Percentiles rank a stretch among this genome's conserved stretches.
Conservation (phyloP, 2,888 invertebrate genomes). For the Ferrisia virgata region DNA sequence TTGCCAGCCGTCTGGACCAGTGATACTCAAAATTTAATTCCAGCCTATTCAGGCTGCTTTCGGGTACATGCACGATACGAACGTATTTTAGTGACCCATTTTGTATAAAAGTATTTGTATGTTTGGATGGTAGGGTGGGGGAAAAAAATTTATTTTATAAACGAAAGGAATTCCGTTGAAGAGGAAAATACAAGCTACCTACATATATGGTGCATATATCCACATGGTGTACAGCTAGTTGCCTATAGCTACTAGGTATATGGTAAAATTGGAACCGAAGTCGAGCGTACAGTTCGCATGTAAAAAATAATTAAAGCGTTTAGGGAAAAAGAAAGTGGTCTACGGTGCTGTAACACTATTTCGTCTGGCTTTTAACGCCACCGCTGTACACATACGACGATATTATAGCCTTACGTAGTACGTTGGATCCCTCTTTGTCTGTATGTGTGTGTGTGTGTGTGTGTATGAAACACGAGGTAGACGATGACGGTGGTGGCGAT, state of each 20-base stretch:
- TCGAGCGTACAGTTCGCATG: neutral
- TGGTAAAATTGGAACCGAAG: no score
- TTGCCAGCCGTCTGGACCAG: slow-evolving; percentile 37
- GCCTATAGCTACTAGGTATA: no score
- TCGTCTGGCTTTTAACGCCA: neutral
- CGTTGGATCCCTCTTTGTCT: no score
- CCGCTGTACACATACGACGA: no score
- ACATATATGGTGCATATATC: no score
- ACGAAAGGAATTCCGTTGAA: neutral
- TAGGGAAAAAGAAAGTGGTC: neutral
- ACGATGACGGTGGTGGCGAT: no score
- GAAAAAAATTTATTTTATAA: neutral
- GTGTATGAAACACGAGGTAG: no score
- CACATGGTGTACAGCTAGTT: no score
- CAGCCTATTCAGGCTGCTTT: neutral
- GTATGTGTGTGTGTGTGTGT: no score
- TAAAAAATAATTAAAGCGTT: neutral
- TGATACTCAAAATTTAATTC: neutral
- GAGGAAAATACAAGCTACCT: neutral
- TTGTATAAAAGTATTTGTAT: no score
- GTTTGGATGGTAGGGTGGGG: neutral
- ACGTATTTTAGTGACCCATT: neutral
- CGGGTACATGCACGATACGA: neutral
- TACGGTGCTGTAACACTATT: no score
- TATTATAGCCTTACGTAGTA: neutral